These are phyloP conservation scores for Ophioderma brevispina DNA, from an alignment of 35 echinoderm and acorn worm genomes.

Conservation along the genomic window DNA sequence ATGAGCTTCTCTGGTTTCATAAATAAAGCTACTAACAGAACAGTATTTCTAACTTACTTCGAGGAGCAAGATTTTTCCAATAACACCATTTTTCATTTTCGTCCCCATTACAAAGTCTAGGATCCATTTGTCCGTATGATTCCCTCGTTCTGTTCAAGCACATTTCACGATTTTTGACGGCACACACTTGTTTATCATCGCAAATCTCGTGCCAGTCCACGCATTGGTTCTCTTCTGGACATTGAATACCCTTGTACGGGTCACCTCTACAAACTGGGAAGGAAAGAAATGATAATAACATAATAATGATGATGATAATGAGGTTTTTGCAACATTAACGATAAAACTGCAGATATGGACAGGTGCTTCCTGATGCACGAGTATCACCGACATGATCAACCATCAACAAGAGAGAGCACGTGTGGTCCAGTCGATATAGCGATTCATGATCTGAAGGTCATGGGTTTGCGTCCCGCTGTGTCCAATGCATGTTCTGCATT, in stretches of 20 bases:
- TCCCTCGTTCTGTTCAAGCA: conserved; percentile 64
- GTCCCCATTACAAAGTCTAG: conserved; percentile 72
- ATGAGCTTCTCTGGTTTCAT: too few relatives aligned
- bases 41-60: conserved; percentile 71
- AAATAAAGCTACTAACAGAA: too few relatives aligned
- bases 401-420: too few relatives aligned
- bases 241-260: conserved; percentile 43
- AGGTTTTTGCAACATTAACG: not conserved
- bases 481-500: too few relatives aligned
- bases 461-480: too few relatives aligned
- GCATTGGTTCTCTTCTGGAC: conserved; percentile 69
- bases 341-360: not conserved
- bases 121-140: conserved; percentile 66
- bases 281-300: not conserved
- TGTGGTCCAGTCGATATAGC: too few relatives aligned
- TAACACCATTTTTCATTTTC: conserved; percentile 85
- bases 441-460: too few relatives aligned
- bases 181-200: conserved; percentile 73
- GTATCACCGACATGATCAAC: too few relatives aligned
- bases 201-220: conserved; percentile 71
- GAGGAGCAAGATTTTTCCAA: conserved; percentile 70
- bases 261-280: conserved; percentile 42
- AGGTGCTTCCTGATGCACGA: not conserved
- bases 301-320: too few relatives aligned
- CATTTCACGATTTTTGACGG: conserved; percentile 6